Percentiles rank a stretch among this genome's conserved stretches.
Evolutionary conservation across 64 coral and sea anemone genomes (phyloP).

Genomic region (Actinia tenebrosa): DNA sequence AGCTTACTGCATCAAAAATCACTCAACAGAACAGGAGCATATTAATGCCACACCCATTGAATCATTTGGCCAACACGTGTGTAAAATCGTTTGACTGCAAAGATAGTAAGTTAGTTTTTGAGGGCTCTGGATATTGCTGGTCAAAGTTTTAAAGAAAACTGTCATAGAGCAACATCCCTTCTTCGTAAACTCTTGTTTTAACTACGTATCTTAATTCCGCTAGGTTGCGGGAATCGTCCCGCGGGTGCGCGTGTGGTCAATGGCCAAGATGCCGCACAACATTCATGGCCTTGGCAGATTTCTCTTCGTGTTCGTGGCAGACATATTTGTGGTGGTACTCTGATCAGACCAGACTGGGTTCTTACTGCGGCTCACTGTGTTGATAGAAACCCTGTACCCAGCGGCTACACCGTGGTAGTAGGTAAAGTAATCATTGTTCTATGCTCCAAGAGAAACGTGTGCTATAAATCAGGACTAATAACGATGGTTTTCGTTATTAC

Average conservation of each 20-base stretch:
- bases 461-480: too few species aligned
- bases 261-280: constrained; percentile 47
- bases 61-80: too few species aligned
- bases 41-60: background rate
- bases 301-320: constrained; percentile 39
- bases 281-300: constrained; percentile 78
- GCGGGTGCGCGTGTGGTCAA: constrained; percentile 34
- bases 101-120: too few species aligned
- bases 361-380: constrained; percentile 41
- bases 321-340: constrained; percentile 45
- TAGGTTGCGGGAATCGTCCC: constrained; percentile 50
- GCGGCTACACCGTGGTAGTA: constrained; percentile 29
- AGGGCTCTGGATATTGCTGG: too few species aligned
- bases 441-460: too few species aligned
- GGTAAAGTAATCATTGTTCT: background rate
- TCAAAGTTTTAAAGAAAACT: too few species aligned
- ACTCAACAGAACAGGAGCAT: too few species aligned
- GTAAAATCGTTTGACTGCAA: background rate
- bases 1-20: too few species aligned
- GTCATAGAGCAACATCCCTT: too few species aligned
- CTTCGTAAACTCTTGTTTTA: too few species aligned
- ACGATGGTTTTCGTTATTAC: too few species aligned
- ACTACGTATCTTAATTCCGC: background rate
- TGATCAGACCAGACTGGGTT: constrained; percentile 32
- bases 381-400: constrained; percentile 27